A percentile compares a stretch with the other conserved stretches of the same genome.
phyloP scores from a whole-genome alignment of 2,888 invertebrate species.

The Argynnis bischoffii region DNA sequence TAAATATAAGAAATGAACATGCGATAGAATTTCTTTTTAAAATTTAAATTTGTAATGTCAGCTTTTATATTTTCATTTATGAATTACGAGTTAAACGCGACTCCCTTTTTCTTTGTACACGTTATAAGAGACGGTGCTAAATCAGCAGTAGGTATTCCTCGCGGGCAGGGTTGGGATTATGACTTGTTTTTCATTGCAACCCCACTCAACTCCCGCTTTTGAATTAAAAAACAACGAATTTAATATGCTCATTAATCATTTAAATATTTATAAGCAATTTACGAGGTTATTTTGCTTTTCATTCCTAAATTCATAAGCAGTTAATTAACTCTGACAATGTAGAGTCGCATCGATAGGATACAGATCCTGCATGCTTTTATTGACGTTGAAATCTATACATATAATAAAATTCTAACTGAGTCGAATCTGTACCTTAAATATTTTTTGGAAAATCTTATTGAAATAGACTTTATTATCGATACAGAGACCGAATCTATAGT shows the following conservation, averaged over 20 bases:
- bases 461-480: too few relatives aligned
- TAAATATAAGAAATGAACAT: not conserved
- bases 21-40: not conserved
- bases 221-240: conserved; percentile 78
- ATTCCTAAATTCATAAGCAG: too few relatives aligned
- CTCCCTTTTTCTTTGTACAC: conserved; percentile 37
- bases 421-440: too few relatives aligned
- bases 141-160: conserved; percentile 30
- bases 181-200: conserved; percentile 70
- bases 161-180: conserved; percentile 70
- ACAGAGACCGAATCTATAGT: too few relatives aligned
- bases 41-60: conserved; percentile 17
- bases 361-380: too few relatives aligned
- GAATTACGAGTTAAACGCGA: conserved; percentile 30
- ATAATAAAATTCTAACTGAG: too few relatives aligned
- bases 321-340: too few relatives aligned
- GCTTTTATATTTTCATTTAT: conserved; percentile 28
- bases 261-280: conserved; percentile 72
- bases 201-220: conserved; percentile 56
- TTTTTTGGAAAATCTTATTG: too few relatives aligned
- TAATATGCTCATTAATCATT: conserved; percentile 82
- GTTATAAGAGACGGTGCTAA: conserved; percentile 34
- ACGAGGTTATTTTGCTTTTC: conserved; percentile 37
- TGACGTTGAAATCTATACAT: too few relatives aligned
- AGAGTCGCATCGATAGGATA: too few relatives aligned